Conservation (phyloP, 2,797 vertebrate species). For the Nannoperca obscura region DNA sequence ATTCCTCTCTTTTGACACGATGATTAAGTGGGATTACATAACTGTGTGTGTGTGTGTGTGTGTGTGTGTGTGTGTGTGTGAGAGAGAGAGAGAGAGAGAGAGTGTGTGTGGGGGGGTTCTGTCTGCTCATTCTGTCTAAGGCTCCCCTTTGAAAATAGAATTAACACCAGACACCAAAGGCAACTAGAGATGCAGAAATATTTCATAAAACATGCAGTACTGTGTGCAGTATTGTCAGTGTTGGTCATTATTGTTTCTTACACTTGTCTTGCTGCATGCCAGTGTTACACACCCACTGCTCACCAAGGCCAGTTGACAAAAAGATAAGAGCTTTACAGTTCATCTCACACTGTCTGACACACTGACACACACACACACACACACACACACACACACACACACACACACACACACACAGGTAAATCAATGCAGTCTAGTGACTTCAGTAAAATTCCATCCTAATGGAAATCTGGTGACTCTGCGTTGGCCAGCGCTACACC, state of each 20-base stretch:
- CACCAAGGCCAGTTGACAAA: not conserved
- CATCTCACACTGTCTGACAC: slow-evolving; percentile 2
- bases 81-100: too few relatives aligned
- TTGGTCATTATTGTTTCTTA: not conserved
- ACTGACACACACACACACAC: slow-evolving; percentile 9
- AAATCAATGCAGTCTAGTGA: slow-evolving; percentile 63
- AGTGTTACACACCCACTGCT: not conserved
- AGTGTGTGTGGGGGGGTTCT: not conserved
- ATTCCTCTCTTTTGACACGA: slow-evolving; percentile 59
- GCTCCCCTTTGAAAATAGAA: slow-evolving; percentile 19
- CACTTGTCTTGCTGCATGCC: not conserved
- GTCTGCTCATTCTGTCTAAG: slow-evolving; percentile 21
- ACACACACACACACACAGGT: slow-evolving; percentile 4
- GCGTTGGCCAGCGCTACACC: slow-evolving; percentile 37
- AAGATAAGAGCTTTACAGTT: not conserved
- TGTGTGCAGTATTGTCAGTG: not conserved
- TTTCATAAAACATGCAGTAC: slow-evolving; percentile 1
- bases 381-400: not conserved
- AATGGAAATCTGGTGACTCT: slow-evolving; percentile 75
- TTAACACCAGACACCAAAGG: slow-evolving; percentile 10
- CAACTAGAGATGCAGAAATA: slow-evolving; percentile 21
- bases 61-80: too few relatives aligned
- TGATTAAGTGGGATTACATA: slow-evolving; percentile 62
- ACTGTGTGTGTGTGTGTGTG: slow-evolving; percentile 4
- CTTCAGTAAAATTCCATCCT: slow-evolving; percentile 68